Conservation (phyloP, 2,888 invertebrate species). For the Andrena chrysosceles region DNA sequence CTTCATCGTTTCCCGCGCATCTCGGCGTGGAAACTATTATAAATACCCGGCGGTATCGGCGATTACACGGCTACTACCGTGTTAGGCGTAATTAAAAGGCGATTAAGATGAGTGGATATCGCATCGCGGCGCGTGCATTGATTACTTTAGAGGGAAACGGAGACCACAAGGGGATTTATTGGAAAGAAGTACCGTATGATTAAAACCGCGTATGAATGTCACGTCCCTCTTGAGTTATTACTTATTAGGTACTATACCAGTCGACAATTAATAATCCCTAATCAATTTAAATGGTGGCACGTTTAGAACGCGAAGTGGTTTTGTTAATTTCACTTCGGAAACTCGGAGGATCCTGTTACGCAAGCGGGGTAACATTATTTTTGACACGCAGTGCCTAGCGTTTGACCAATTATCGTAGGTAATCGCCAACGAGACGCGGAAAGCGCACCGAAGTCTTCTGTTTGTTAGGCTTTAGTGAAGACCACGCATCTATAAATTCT, state of each 20-base stretch:
- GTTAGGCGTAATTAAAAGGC: constrained; percentile 50
- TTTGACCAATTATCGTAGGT: constrained; percentile 7
- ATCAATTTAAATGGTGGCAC: not conserved
- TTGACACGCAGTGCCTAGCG: not conserved
- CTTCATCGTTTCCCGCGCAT: constrained; percentile 12
- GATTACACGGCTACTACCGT: constrained; percentile 36
- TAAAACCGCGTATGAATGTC: not conserved
- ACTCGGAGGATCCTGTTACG: not conserved
- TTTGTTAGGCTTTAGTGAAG: constrained; percentile 40
- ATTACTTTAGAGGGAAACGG: not conserved
- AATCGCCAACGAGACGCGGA: constrained; percentile 31
- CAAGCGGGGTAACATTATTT: not conserved
- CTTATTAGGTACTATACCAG: not conserved
- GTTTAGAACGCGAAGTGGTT: not conserved
- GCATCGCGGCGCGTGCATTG: not conserved
- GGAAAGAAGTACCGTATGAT: not conserved
- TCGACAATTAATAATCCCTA: not conserved
- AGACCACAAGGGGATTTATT: not conserved
- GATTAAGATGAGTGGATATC: constrained; percentile 39
- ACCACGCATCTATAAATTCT: constrained; percentile 58
- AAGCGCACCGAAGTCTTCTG: constrained; percentile 32
- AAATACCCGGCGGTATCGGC: constrained; percentile 33
- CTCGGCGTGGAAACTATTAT: constrained; percentile 7
- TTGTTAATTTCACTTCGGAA: not conserved
- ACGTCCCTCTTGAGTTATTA: not conserved